Percentiles rank a stretch among this genome's conserved stretches.
These are phyloP conservation scores for Papilio aristodemus DNA, from an alignment of 1,140 invertebrate species.

Conservation along the genomic window DNA sequence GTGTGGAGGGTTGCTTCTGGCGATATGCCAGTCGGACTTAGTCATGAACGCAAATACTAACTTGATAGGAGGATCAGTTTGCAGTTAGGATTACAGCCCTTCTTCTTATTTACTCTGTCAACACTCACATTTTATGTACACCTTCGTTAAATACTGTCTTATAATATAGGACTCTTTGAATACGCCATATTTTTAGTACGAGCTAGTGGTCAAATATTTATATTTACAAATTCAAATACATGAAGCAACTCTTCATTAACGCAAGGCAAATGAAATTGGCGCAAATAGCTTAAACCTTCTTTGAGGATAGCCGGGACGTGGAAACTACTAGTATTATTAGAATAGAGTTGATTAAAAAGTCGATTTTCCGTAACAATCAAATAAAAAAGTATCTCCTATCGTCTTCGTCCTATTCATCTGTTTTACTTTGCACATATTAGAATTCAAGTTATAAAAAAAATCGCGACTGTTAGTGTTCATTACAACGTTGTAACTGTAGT, in stretches of 20 bases:
- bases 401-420: too few relatives aligned
- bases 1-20: constrained; percentile 28
- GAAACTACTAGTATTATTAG: too few relatives aligned
- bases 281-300: too few relatives aligned
- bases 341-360: too few relatives aligned
- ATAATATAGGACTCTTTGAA: not conserved
- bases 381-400: not conserved
- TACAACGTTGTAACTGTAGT: too few relatives aligned
- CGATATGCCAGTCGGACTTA: constrained; percentile 27
- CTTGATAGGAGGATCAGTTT: constrained; percentile 27
- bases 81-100: not conserved
- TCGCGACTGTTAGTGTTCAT: too few relatives aligned
- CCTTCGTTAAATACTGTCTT: not conserved
- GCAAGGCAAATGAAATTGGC: not conserved
- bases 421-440: not conserved
- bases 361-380: not conserved
- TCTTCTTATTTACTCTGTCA: not conserved
- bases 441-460: not conserved
- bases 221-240: too few relatives aligned
- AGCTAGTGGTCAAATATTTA: too few relatives aligned
- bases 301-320: too few relatives aligned
- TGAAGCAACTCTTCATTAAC: too few relatives aligned
- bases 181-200: too few relatives aligned
- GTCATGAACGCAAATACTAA: constrained; percentile 30
- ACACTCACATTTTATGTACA: not conserved